Conservation (phyloP, 2,888 invertebrate species). For the Lacanobia wlatinum region DNA sequence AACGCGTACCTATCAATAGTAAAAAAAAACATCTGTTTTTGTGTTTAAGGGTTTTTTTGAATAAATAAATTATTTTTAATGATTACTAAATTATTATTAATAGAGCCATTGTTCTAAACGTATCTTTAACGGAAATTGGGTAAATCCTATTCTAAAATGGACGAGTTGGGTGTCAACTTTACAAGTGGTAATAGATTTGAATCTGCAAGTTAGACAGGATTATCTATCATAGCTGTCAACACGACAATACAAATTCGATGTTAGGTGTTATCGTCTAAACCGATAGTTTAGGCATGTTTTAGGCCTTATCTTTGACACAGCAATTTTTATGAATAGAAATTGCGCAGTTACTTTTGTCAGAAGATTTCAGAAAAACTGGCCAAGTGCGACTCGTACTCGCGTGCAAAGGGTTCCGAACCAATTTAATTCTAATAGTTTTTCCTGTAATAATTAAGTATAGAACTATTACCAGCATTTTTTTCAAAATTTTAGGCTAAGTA, state of each 20-base stretch:
- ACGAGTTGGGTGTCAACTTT: background rate
- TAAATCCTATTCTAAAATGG: background rate
- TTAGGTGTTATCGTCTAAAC: slow-evolving; percentile 24
- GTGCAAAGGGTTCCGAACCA: no score
- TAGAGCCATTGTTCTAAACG: background rate
- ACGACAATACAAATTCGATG: background rate
- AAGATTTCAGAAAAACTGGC: background rate
- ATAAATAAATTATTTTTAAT: no score
- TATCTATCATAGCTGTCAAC: slow-evolving; percentile 38
- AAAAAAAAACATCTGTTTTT: no score
- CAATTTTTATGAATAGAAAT: slow-evolving; percentile 1
- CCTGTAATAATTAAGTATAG: no score
- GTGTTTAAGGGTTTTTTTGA: no score
- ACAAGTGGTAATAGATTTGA: slow-evolving; percentile 25
- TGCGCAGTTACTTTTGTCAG: background rate
- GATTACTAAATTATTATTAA: no score
- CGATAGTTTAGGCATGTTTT: background rate
- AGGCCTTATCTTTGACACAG: slow-evolving; percentile 20
- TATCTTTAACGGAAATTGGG: slow-evolving; percentile 12
- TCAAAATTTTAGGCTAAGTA: no score
- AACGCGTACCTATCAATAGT: no score
- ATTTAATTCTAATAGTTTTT: no score
- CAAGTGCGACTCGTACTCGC: no score
- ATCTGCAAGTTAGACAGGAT: slow-evolving; percentile 33
- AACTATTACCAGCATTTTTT: no score